phyloP scores from a whole-genome alignment of 53 echinoderm and acorn worm species.

The Paracentrotus lividus region DNA sequence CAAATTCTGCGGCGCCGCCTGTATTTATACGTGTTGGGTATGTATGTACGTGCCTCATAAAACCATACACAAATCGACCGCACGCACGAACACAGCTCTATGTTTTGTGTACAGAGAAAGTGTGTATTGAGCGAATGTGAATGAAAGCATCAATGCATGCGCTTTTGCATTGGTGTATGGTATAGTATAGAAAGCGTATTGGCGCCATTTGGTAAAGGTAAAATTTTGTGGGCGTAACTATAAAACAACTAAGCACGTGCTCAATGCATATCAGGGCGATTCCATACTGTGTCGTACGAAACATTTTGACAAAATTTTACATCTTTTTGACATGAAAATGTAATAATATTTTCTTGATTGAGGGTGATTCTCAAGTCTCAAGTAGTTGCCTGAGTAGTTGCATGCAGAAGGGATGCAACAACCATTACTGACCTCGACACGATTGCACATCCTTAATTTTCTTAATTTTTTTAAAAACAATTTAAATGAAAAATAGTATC shows the following conservation, averaged over 20 bases:
- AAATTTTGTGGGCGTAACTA: slow-evolving; percentile 8
- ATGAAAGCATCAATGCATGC: neutral
- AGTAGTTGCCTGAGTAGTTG: too few species aligned
- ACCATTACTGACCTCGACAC: too few species aligned
- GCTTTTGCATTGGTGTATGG: neutral
- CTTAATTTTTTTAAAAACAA: too few species aligned
- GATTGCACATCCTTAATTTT: too few species aligned
- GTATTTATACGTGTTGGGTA: slow-evolving; percentile 12
- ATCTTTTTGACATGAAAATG: too few species aligned
- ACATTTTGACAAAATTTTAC: too few species aligned
- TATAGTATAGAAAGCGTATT: neutral
- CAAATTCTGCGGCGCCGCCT: neutral
- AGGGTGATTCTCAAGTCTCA: too few species aligned
- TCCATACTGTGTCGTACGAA: too few species aligned
- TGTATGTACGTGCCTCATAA: neutral
- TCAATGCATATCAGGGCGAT: too few species aligned
- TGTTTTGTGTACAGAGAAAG: neutral
- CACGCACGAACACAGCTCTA: neutral
- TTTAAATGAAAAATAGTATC: too few species aligned
- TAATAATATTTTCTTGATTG: too few species aligned
- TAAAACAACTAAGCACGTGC: neutral
- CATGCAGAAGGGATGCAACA: too few species aligned
- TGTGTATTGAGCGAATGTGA: neutral
- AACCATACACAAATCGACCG: neutral
- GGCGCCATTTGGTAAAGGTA: neutral